Evolutionary conservation across 2,113 vertebrate species (phyloP).

Genomic region (Callithrix jacchus): DNA sequence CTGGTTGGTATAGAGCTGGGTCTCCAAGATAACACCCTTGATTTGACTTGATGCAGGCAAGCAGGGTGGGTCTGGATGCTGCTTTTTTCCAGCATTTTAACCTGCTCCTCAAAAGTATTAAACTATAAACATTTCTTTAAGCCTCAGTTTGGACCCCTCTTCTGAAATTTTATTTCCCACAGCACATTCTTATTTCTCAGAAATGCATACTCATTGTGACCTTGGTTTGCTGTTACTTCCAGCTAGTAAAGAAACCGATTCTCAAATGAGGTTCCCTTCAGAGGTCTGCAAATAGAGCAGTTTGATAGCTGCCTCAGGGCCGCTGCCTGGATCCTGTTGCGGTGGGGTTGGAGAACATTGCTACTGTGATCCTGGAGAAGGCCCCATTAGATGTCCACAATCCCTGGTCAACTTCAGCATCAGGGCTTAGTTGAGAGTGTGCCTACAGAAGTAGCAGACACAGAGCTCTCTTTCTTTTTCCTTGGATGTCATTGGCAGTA

Average conservation of each 20-base stretch:
- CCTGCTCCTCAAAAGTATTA: slow-evolving; percentile 47
- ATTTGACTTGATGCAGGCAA: neutral
- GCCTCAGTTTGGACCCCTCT: slow-evolving; percentile 38
- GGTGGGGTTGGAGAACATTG: neutral
- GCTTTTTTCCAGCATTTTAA: slow-evolving; percentile 42
- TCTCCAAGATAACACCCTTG: neutral
- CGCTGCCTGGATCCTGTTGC: neutral
- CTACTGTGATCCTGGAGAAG: neutral
- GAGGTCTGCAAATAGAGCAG: neutral
- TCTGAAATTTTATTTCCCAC: slow-evolving; percentile 54
- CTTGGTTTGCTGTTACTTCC: slow-evolving; percentile 45
- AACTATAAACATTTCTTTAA: slow-evolving; percentile 15
- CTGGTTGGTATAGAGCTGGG: neutral
- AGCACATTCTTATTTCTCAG: slow-evolving; percentile 60
- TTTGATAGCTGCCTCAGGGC: neutral
- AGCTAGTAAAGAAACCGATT: slow-evolving; percentile 43
- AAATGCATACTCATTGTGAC: slow-evolving; percentile 41
- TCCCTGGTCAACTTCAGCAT: slow-evolving; percentile 31
- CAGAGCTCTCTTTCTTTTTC: slow-evolving; percentile 9
- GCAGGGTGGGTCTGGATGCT: slow-evolving; percentile 16
- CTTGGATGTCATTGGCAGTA: neutral
- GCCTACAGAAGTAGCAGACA: neutral
- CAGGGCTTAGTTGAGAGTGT: slow-evolving; percentile 14
- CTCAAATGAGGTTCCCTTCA: slow-evolving; percentile 24
- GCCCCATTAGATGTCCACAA: neutral